Evolutionary conservation across 1,140 invertebrate species (phyloP).

Genomic region (Pogonomyrmex barbatus): DNA sequence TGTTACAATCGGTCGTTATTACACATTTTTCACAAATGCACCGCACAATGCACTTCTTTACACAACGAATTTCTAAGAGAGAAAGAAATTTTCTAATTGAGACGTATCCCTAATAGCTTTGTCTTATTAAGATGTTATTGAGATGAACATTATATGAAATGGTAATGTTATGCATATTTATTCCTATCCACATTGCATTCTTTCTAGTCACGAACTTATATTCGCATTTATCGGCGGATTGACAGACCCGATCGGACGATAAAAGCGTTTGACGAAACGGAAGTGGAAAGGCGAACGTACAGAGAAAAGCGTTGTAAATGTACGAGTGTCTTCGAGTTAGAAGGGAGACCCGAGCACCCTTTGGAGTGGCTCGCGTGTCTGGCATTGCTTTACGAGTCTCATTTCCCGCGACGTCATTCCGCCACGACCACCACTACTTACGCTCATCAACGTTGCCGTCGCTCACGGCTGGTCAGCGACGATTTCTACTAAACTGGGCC

Average conservation of each 20-base stretch:
- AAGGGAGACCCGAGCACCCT: constrained; percentile 64
- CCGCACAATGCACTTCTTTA: not conserved
- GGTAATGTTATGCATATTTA: not conserved
- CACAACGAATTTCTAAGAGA: not conserved
- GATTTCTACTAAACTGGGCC: constrained; percentile 67
- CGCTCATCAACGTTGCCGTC: constrained; percentile 63
- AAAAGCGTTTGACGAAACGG: constrained; percentile 58
- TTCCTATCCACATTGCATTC: not conserved
- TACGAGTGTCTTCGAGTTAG: constrained; percentile 53
- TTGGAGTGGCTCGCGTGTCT: constrained; percentile 78
- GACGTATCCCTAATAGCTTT: not conserved
- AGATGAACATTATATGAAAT: not conserved
- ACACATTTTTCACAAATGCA: not conserved
- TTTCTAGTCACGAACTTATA: not conserved
- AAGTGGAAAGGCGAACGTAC: constrained; percentile 54
- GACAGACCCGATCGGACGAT: not conserved
- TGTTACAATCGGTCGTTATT: not conserved
- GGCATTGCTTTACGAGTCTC: constrained; percentile 82
- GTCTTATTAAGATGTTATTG: constrained; percentile 10
- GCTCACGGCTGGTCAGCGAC: constrained; percentile 58
- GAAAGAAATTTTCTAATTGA: not conserved
- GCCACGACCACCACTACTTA: constrained; percentile 62
- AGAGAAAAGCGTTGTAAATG: constrained; percentile 49
- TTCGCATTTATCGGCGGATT: constrained; percentile 1
- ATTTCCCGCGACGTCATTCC: constrained; percentile 83